Conservation (phyloP, 1,140 invertebrate species). For the Varroa destructor region DNA sequence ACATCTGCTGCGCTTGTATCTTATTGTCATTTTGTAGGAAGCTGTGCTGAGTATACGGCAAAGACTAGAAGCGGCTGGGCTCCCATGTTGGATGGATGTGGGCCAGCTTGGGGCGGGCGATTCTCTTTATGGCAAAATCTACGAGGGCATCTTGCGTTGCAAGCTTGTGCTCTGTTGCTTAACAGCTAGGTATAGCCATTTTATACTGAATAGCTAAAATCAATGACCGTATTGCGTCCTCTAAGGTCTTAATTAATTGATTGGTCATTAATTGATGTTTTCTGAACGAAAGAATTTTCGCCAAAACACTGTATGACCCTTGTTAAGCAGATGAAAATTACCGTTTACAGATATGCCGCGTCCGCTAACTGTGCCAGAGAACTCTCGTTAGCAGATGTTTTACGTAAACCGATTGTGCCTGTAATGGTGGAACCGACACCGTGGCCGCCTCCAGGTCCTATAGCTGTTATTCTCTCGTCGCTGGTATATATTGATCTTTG, state of each 20-base stretch:
- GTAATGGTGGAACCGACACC: slow-evolving; percentile 40
- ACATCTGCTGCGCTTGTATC: background rate
- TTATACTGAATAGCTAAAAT: background rate
- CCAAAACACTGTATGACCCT: background rate
- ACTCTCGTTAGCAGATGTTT: slow-evolving; percentile 42
- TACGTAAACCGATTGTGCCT: slow-evolving; percentile 44
- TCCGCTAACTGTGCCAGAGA: slow-evolving; percentile 43
- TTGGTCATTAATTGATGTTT: background rate
- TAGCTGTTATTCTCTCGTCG: slow-evolving; percentile 42
- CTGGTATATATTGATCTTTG: slow-evolving; percentile 44
- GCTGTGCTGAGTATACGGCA: slow-evolving; percentile 38
- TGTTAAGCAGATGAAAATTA: too few relatives aligned
- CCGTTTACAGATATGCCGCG: slow-evolving; percentile 38
- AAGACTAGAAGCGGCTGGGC: slow-evolving; percentile 41
- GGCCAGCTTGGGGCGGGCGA: slow-evolving; percentile 44
- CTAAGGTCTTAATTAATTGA: background rate
- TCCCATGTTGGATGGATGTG: slow-evolving; percentile 45
- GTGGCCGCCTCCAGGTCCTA: slow-evolving; percentile 45
- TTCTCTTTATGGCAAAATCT: slow-evolving; percentile 42
- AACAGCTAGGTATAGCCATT: slow-evolving; percentile 37
- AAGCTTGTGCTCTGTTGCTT: slow-evolving; percentile 36
- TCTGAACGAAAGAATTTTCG: background rate
- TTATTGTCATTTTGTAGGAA: slow-evolving; percentile 28
- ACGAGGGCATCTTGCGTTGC: slow-evolving; percentile 40
- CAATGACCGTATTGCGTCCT: background rate